A percentile compares a stretch with the other conserved stretches of the same genome.
phyloP scores from a whole-genome alignment of 2,888 invertebrate species.

The Pterostichus niger region DNA sequence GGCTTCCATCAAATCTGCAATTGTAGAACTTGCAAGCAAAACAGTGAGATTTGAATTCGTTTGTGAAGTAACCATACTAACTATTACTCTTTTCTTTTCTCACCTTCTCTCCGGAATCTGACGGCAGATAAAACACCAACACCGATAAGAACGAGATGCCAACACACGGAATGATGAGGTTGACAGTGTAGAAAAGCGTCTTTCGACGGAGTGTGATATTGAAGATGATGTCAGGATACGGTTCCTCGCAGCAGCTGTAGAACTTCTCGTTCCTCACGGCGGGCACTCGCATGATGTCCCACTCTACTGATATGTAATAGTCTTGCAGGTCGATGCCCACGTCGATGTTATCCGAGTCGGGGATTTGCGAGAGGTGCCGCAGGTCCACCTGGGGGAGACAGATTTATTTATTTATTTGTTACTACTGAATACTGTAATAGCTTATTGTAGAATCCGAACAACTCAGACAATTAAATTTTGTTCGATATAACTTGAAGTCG shows the following conservation, averaged over 20 bases:
- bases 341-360: conserved; percentile 92
- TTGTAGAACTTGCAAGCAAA: too few species aligned
- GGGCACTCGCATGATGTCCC: conserved; percentile 97
- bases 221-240: conserved; percentile 98
- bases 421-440: too few species aligned
- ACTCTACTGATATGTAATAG: conserved; percentile 98
- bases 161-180: conserved; percentile 97
- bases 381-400: conserved; percentile 87
- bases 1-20: too few species aligned
- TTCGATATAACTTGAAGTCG: too few species aligned
- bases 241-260: conserved; percentile 98
- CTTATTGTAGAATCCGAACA: too few species aligned
- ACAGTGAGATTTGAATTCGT: too few species aligned
- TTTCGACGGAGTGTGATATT: conserved; percentile 96
- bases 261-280: conserved; percentile 94
- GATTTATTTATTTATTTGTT: background rate
- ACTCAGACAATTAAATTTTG: too few species aligned
- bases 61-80: too few species aligned
- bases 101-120: conserved; percentile 97
- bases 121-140: conserved; percentile 97
- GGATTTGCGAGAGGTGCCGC: conserved; percentile 91
- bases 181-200: conserved; percentile 98
- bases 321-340: conserved; percentile 95
- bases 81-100: background rate
- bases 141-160: conserved; percentile 98